Evolutionary conservation across 2,113 vertebrate species (phyloP), one percentile per base, ranked within the genome.

Genomic region (Pomatostomus ruficeps): DNA sequence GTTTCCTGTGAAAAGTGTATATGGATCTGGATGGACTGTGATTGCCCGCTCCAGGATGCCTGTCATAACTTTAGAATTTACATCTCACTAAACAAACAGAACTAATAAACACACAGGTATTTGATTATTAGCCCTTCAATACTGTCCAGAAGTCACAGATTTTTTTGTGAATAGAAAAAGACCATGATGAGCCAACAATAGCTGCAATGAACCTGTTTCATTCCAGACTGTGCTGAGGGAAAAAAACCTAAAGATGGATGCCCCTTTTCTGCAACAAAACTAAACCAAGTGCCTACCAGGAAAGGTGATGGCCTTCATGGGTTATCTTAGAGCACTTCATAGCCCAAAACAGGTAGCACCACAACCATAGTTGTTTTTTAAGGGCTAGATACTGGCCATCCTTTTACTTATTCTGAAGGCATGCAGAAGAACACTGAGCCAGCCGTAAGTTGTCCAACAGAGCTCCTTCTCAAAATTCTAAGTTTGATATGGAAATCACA

Each of bases 271-370:
- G 52, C 20, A 58, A 31, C 8, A 33, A 72, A 88, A 68, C 7
- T 25, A 85, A 85, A 61, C 5, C 14, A 67, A 31, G 15, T 33
- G 14, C 49, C 61, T 80, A 14, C 8, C 3, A 36, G 31, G 33
- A 61, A 62, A 46, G 15, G 25, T 19, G 4, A 31, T 57, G 8
- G 6, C 4, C 68, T 76, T 61, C 36, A 48, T 40, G 6, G 3
- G 8, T 54, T 0, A 0, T 25, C n/a, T 31, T 72, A 51, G 15
- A 48, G 11, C 14, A 24, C 17, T 76, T 79, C 11, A 35, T 11
- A 59, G 31, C 7, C 45, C 35, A 55, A 73, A 14, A n/a, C 5
- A 45, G 18, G 7, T 18, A 52, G 12, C 12, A 70, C 23, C 5
- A 65, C 26, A 62, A 49, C 13, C 9, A 26, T 1, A 29, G 15